Percentiles rank a stretch among this genome's conserved stretches.
Conservation (phyloP, 2,888 invertebrate genomes). For the Alentia gelatinosa region DNA sequence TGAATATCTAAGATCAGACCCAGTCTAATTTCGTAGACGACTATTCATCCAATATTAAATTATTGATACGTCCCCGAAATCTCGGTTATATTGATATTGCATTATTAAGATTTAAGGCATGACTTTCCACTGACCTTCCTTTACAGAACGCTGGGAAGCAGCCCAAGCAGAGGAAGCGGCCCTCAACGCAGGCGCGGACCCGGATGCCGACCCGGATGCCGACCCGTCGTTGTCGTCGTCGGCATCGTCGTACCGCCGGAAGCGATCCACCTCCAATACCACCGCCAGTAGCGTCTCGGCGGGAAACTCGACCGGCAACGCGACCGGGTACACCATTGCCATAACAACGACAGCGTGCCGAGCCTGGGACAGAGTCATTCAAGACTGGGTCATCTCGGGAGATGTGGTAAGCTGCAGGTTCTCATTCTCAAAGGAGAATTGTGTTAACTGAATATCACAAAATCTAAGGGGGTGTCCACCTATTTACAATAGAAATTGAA, state of each 20-base stretch:
- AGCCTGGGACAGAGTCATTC: slow-evolving; percentile 27
- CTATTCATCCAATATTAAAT: too few species aligned
- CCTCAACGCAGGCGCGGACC: too few species aligned
- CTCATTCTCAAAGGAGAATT: too few species aligned
- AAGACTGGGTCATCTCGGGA: slow-evolving; percentile 36
- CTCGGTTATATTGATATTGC: too few species aligned
- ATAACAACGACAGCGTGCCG: slow-evolving; percentile 31
- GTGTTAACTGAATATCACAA: too few species aligned
- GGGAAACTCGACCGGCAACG: slow-evolving; percentile 14
- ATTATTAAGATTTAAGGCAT: too few species aligned
- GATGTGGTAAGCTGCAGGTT: slow-evolving; percentile 2
- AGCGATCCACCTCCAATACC: not conserved
- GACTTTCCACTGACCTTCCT: too few species aligned
- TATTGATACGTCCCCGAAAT: too few species aligned
- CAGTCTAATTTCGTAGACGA: too few species aligned
- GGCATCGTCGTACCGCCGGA: not conserved
- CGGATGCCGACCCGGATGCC: not conserved
- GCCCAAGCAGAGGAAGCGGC: not conserved
- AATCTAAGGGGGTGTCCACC: too few species aligned
- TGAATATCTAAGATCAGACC: too few species aligned
- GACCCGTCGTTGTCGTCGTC: not conserved
- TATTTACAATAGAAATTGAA: too few species aligned
- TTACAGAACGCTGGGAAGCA: not conserved
- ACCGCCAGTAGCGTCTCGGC: not conserved
- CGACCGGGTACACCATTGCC: slow-evolving; percentile 22